Evolutionary conservation across 2,888 invertebrate genomes (phyloP).

Genomic region (Oscheius sp.): DNA sequence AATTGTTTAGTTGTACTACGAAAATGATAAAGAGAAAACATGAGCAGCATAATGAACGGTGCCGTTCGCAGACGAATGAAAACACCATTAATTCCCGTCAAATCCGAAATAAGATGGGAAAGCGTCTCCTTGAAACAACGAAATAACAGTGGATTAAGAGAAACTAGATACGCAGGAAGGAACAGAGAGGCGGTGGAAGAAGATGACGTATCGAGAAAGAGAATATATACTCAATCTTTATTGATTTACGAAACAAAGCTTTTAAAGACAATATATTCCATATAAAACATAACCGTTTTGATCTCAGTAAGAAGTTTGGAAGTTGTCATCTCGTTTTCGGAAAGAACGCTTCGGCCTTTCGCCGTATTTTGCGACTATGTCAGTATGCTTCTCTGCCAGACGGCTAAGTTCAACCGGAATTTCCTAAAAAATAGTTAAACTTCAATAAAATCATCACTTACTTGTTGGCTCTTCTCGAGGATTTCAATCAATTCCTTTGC

Average conservation of each 20-base stretch:
- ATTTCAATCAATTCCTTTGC: slow-evolving; percentile 87
- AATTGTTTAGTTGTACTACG: no score
- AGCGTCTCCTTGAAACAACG: no score
- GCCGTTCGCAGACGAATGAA: no score
- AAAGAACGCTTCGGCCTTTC: slow-evolving; percentile 18
- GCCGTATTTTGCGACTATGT: slow-evolving; percentile 7
- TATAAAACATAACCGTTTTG: no score
- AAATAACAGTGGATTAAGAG: no score
- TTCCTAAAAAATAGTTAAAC: no score
- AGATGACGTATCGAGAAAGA: not conserved
- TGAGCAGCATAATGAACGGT: no score
- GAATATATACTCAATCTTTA: not conserved
- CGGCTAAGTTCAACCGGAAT: not conserved
- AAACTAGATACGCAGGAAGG: not conserved
- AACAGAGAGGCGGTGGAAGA: not conserved
- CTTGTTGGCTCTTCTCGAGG: slow-evolving; percentile 85
- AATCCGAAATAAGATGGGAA: no score
- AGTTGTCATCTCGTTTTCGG: slow-evolving; percentile 14
- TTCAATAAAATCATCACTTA: no score
- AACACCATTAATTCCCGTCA: no score
- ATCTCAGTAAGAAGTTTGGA: slow-evolving; percentile 7
- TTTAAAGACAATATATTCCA: no score
- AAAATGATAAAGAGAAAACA: no score
- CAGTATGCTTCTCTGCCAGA: slow-evolving; percentile 14
- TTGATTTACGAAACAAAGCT: not conserved